Percentiles rank a stretch among this genome's conserved stretches.
These are phyloP conservation scores for Drosophila pachea DNA, from an alignment of 1,140 invertebrate genomes.

Conservation along the genomic window DNA sequence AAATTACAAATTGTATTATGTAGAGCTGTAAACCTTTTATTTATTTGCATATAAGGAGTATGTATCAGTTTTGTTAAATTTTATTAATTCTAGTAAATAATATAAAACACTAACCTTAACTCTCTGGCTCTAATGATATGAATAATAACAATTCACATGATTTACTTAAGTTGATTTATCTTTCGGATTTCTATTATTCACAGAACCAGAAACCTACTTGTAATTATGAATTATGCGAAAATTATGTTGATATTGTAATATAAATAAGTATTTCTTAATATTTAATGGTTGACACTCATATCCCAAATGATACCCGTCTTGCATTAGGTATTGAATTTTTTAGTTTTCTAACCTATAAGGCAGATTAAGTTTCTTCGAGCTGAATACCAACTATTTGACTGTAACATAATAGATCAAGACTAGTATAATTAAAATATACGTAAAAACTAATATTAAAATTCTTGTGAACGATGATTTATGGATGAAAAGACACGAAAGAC, in stretches of 20 bases:
- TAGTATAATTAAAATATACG: too few species aligned
- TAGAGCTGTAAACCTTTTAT: conserved; percentile 39
- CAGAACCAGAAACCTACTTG: neutral
- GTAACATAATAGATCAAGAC: too few species aligned
- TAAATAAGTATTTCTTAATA: neutral
- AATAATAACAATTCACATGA: conserved; percentile 1
- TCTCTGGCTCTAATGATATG: neutral
- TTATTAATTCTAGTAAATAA: neutral
- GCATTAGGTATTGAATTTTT: too few species aligned
- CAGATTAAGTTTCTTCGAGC: too few species aligned
- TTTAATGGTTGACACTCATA: neutral
- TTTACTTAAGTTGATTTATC: conserved; percentile 1
- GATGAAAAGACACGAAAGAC: too few species aligned
- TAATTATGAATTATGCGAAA: neutral
- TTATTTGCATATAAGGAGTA: conserved; percentile 26
- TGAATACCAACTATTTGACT: too few species aligned
- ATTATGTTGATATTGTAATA: neutral
- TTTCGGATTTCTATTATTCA: neutral
- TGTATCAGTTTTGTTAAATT: conserved; percentile 1
- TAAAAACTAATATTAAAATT: too few species aligned
- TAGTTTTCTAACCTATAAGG: too few species aligned
- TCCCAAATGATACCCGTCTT: neutral
- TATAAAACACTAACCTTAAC: neutral
- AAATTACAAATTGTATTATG: conserved; percentile 34
- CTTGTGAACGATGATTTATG: too few species aligned